These are phyloP conservation scores for Pipra filicauda DNA, from an alignment of 2,113 vertebrate genomes.

Conservation along the genomic window DNA sequence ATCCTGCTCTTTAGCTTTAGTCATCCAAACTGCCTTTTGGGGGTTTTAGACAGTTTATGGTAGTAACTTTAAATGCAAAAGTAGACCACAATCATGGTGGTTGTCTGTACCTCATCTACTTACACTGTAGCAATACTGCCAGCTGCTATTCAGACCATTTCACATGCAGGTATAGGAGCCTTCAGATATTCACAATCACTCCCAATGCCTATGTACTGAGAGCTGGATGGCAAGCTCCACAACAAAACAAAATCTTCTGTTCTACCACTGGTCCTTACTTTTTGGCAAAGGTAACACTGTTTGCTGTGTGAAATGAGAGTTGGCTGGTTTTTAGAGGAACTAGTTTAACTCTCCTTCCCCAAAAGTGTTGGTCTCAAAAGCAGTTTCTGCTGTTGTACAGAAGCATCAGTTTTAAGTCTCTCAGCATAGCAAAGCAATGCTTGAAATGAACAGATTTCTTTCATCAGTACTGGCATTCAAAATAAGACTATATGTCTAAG, in stretches of 20 bases:
- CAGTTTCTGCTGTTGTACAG: neutral
- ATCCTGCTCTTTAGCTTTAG: neutral
- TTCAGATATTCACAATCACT: neutral
- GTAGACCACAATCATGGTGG: neutral
- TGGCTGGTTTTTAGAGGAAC: neutral
- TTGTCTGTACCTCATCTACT: neutral
- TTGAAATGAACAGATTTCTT: slow-evolving; percentile 7
- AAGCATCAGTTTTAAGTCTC: neutral
- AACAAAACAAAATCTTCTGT: neutral
- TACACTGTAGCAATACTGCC: neutral
- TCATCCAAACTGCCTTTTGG: neutral
- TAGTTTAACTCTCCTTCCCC: neutral
- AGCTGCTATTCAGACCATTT: neutral
- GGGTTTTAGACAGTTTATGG: neutral
- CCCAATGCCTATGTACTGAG: neutral
- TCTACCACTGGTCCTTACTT: neutral
- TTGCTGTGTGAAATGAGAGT: neutral
- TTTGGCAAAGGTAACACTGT: neutral
- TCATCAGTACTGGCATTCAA: slow-evolving; percentile 1
- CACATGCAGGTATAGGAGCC: neutral
- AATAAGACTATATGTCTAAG: slow-evolving; percentile 42
- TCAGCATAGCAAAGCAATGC: neutral
- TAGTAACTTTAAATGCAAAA: neutral
- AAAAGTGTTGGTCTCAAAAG: neutral
- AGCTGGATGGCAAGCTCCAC: neutral